Evolutionary conservation across 2,888 invertebrate genomes (phyloP).

Genomic region (Patella ulyssiponensis): DNA sequence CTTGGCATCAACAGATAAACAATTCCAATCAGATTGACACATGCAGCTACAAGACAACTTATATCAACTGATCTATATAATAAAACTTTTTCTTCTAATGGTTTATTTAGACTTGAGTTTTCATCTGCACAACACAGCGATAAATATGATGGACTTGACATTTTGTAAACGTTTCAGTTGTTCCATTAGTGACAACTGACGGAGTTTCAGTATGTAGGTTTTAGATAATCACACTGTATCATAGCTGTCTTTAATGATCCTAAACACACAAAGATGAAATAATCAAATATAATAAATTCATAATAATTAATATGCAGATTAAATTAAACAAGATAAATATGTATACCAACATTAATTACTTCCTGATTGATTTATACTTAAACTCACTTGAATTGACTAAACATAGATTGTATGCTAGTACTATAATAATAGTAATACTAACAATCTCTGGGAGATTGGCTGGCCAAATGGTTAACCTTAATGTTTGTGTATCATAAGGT

Average conservation of each 20-base stretch:
- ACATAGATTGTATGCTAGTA: neutral
- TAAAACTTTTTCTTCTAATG: neutral
- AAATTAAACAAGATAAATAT: too few relatives aligned
- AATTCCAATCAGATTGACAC: conserved; percentile 30
- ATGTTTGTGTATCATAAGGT: too few relatives aligned
- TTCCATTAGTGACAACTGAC: neutral
- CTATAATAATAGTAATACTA: neutral
- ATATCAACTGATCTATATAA: conserved; percentile 4
- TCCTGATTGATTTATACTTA: neutral
- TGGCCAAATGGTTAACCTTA: too few relatives aligned
- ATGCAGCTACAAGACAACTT: conserved; percentile 16
- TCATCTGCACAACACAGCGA: conserved; percentile 18
- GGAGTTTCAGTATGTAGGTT: too few relatives aligned
- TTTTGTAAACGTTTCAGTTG: conserved; percentile 1
- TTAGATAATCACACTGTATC: too few relatives aligned
- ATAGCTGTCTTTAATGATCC: too few relatives aligned
- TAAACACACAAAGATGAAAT: too few relatives aligned
- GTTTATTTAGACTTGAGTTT: neutral
- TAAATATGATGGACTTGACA: conserved; percentile 18
- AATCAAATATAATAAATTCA: too few relatives aligned
- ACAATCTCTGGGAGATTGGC: neutral
- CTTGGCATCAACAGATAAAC: conserved; percentile 37
- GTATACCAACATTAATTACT: neutral
- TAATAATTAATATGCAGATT: too few relatives aligned
- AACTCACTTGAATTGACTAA: conserved; percentile 1